Evolutionary conservation across 1,140 invertebrate genomes (phyloP), one percentile per base, ranked within the genome.

Genomic region (Cyrtorhinus lividipennis): DNA sequence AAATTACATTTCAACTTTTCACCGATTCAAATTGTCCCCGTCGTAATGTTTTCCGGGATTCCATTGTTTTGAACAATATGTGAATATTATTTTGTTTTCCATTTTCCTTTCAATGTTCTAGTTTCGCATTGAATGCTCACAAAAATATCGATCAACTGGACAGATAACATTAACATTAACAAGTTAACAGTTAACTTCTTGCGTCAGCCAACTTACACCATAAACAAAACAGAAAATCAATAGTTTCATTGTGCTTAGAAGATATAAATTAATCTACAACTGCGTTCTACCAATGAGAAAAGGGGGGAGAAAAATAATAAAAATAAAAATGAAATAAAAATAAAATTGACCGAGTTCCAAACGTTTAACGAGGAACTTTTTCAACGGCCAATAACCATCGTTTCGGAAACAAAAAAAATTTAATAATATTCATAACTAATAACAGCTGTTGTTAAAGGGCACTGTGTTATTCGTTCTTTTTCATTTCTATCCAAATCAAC

Each of bases 321-420:
- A 68, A 67, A 62, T n/a, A 61, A 67, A 68, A 67, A 66, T 61
- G 56, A 68, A 67, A 64, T 60, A 64, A 64, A 64, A 65, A 63
- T 65, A 68, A 69, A 69, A 64, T 58, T 38, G 25, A 46, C 38
- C 44, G 53, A 67, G 64, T 67, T 65, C 59, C 58, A 64, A 66
- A 66, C 59, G 64, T 63, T 67, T 68, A 67, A 67, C 63, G 58
- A 66, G 65, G 67, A 69, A 63, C 67, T 64, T 58, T 59, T 63
- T 61, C 38, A 58, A 44, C 30, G 63, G 64, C 66, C 65, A 63
- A 67, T 64, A 69, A 68, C 68, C 67, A 69, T 67, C 67, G 65
- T 65, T 68, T 65, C 62, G n/a, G n/a, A 67, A 68, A 67, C 66
- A 67, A 24, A 57, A 38, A n/a, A n/a, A n/a, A n/a, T n/a, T n/a